A percentile compares a stretch with the other conserved stretches of the same genome.
These are phyloP conservation scores for Asobara japonica DNA, from an alignment of 1,140 invertebrate species.

Conservation along the genomic window DNA sequence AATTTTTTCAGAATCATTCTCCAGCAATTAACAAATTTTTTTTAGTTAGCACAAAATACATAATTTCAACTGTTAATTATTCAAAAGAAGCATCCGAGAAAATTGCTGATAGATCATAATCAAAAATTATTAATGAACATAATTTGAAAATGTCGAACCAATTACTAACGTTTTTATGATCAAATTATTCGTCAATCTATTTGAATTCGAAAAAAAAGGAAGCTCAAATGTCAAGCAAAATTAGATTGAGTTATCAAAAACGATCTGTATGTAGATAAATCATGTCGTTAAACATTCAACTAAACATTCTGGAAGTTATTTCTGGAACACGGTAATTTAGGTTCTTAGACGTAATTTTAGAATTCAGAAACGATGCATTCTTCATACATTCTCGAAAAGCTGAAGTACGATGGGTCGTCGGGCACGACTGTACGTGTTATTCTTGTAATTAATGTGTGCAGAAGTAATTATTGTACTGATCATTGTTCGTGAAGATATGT, in stretches of 20 bases:
- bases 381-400: conserved; percentile 23
- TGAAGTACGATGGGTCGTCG: conserved; percentile 9
- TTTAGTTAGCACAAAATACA: too few relatives aligned
- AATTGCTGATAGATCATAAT: too few relatives aligned
- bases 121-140: too few relatives aligned
- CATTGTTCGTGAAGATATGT: background rate
- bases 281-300: background rate
- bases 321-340: background rate
- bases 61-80: too few relatives aligned
- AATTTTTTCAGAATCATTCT: too few relatives aligned
- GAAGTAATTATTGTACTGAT: conserved; percentile 3
- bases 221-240: background rate
- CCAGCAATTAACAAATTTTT: too few relatives aligned
- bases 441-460: conserved; percentile 8
- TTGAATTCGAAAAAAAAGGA: too few relatives aligned
- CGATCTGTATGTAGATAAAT: background rate
- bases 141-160: too few relatives aligned
- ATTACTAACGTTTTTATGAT: too few relatives aligned
- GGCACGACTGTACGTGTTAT: conserved; percentile 20
- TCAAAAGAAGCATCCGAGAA: too few relatives aligned
- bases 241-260: background rate
- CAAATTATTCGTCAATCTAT: too few relatives aligned
- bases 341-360: background rate
- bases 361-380: conserved; percentile 21
- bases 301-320: background rate